A percentile compares a stretch with the other conserved stretches of the same genome.
phyloP scores from a whole-genome alignment of 2,888 invertebrate genomes.

The Pocota personata region DNA sequence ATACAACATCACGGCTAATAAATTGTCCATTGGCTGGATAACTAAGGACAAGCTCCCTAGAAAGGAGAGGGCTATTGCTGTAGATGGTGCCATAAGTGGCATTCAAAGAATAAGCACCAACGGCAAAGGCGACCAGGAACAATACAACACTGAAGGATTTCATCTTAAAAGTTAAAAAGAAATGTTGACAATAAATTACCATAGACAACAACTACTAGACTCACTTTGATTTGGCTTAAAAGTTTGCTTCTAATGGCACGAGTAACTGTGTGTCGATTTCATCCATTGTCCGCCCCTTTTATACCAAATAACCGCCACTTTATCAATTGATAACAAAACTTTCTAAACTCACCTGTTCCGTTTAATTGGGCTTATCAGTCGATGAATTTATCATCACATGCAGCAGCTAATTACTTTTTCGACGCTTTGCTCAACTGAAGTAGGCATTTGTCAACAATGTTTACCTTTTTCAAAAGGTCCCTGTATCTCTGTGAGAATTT shows the following conservation, averaged over 20 bases:
- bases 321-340: constrained; percentile 13
- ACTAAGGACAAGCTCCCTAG: constrained; percentile 18
- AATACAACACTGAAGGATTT: constrained; percentile 21
- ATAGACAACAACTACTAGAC: not conserved
- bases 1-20: constrained; percentile 15
- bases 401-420: constrained; percentile 22
- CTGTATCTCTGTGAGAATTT: not conserved
- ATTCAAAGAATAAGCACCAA: constrained; percentile 21
- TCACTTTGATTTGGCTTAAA: not conserved
- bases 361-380: constrained; percentile 25
- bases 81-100: constrained; percentile 38
- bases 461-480: not conserved
- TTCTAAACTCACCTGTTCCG: not conserved
- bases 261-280: not conserved
- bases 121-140: constrained; percentile 21
- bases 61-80: constrained; percentile 7
- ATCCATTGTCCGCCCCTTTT: not conserved
- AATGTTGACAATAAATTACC: not conserved
- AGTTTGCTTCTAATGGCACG: not conserved
- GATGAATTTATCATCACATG: constrained; percentile 6
- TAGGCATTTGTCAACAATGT: not conserved
- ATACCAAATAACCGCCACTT: not conserved
- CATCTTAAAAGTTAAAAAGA: constrained; percentile 16
- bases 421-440: not conserved
- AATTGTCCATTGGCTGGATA: constrained; percentile 27